phyloP scores from a whole-genome alignment of 2,888 invertebrate species.

The Taenaris catops region DNA sequence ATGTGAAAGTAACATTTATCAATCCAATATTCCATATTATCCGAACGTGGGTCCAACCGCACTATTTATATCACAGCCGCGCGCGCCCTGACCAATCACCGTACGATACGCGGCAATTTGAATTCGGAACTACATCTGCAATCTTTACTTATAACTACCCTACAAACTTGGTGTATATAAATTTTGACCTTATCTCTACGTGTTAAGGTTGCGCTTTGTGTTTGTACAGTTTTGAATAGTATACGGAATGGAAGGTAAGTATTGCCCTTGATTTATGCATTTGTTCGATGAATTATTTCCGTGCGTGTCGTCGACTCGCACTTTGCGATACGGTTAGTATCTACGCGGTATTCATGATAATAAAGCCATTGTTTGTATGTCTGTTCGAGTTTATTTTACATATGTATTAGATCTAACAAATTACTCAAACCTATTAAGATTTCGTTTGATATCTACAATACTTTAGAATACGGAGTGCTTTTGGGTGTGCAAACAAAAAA shows the following conservation, averaged over 20 bases:
- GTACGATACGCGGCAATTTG: slow-evolving; percentile 69
- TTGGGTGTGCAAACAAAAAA: too few relatives aligned
- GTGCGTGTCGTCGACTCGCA: slow-evolving; percentile 53
- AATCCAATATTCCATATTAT: slow-evolving; percentile 53
- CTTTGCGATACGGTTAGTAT: slow-evolving; percentile 44
- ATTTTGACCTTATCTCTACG: slow-evolving; percentile 17
- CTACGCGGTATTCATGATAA: slow-evolving; percentile 13
- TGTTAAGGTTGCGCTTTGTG: slow-evolving; percentile 19
- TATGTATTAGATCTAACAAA: too few relatives aligned
- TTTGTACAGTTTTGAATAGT: slow-evolving; percentile 3
- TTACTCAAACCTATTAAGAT: too few relatives aligned
- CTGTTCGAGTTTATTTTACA: too few relatives aligned
- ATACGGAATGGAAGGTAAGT: slow-evolving; percentile 35
- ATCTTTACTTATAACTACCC: slow-evolving; percentile 35
- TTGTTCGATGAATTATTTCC: slow-evolving; percentile 72
- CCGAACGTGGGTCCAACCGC: slow-evolving; percentile 54
- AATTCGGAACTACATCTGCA: slow-evolving; percentile 58
- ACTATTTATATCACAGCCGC: slow-evolving; percentile 72
- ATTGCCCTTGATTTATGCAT: slow-evolving; percentile 72
- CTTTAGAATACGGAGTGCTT: too few relatives aligned
- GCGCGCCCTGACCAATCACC: slow-evolving; percentile 73
- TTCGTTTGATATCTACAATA: too few relatives aligned
- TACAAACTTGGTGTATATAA: slow-evolving; percentile 11
- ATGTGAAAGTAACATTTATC: slow-evolving; percentile 33
- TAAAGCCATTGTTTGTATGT: slow-evolving; percentile 20